phyloP scores from a whole-genome alignment of 2,113 vertebrate genomes.

The Protomyctophum bolini region DNA sequence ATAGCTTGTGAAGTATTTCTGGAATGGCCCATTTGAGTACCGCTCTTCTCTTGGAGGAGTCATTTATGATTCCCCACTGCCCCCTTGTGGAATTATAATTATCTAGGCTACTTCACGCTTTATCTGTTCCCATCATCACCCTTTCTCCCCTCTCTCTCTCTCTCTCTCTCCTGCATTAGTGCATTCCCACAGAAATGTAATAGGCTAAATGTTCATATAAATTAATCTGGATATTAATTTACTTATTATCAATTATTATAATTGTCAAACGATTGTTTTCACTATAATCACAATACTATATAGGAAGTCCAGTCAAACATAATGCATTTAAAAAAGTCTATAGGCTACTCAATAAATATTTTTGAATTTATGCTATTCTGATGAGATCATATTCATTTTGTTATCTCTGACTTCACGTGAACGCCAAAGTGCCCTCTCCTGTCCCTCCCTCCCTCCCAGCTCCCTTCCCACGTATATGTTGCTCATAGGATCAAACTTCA shows the following conservation, averaged over 20 bases:
- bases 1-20: conserved; percentile 60
- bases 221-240: too few species aligned
- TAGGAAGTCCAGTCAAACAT: background rate
- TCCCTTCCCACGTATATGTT: conserved; percentile 71
- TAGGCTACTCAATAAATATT: conserved; percentile 18
- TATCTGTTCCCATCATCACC: background rate
- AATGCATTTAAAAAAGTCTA: background rate
- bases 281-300: background rate
- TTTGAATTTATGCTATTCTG: conserved; percentile 36
- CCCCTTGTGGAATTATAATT: conserved; percentile 70
- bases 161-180: too few species aligned
- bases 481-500: conserved; percentile 75
- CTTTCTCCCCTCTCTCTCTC: too few species aligned
- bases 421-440: conserved; percentile 44
- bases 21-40: conserved; percentile 52
- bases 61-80: conserved; percentile 73
- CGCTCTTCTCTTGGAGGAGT: conserved; percentile 16
- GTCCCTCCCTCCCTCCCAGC: conserved; percentile 44
- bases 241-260: background rate
- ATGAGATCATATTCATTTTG: conserved; percentile 8
- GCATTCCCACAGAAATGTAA: conserved; percentile 5
- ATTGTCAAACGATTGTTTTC: background rate
- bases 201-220: conserved; percentile 8
- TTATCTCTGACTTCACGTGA: conserved; percentile 43
- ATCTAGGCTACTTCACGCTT: background rate